These are phyloP conservation scores for Gastrophryne carolinensis DNA, from an alignment of 2,797 vertebrate species.

Conservation along the genomic window DNA sequence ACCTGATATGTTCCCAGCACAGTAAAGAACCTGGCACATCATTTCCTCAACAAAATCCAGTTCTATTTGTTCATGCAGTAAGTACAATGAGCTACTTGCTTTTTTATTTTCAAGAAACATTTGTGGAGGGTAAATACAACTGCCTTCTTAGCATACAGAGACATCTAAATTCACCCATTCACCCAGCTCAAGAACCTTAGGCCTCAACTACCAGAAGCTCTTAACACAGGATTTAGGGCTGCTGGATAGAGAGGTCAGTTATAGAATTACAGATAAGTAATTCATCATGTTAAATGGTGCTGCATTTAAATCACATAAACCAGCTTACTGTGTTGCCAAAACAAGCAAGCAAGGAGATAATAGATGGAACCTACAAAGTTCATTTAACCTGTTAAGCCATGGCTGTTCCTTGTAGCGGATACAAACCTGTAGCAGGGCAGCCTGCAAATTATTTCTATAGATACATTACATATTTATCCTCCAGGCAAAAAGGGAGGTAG, in stretches of 20 bases:
- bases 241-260: constrained; percentile 1
- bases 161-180: not conserved
- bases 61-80: no score
- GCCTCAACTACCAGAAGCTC: not conserved
- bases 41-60: no score
- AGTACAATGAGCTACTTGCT: no score
- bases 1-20: no score
- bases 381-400: constrained; percentile 4
- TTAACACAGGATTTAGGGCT: not conserved
- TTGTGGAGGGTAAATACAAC: no score
- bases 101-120: no score
- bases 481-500: not conserved
- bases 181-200: not conserved
- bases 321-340: not conserved
- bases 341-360: constrained; percentile 6
- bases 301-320: not conserved
- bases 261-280: constrained; percentile 5
- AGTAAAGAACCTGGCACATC: no score
- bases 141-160: not conserved
- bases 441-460: constrained; percentile 4
- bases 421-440: not conserved
- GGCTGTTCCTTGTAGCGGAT: not conserved
- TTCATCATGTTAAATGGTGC: constrained; percentile 3
- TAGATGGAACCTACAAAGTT: not conserved
- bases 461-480: not conserved